These are phyloP conservation scores for Meiosimyza platycephala DNA, from an alignment of 2,888 invertebrate species.

Conservation along the genomic window DNA sequence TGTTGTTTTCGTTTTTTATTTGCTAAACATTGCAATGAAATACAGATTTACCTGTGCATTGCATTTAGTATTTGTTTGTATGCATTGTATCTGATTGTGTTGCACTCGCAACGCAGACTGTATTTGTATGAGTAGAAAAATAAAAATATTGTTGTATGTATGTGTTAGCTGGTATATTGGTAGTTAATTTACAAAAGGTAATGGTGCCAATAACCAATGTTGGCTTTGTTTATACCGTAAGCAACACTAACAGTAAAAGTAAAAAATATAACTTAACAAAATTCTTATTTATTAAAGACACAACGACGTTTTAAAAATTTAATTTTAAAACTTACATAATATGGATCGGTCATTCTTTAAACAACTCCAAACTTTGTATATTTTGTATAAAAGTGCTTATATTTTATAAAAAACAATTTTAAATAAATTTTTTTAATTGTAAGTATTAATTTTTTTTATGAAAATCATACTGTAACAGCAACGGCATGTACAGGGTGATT, in stretches of 20 bases:
- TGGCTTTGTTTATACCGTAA: slow-evolving; percentile 19
- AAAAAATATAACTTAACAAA: not conserved
- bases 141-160: not conserved
- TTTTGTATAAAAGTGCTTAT: too few relatives aligned
- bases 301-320: too few relatives aligned
- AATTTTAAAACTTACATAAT: too few relatives aligned
- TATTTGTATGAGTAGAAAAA: slow-evolving; percentile 12
- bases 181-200: slow-evolving; percentile 29
- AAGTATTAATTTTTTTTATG: too few relatives aligned
- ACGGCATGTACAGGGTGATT: too few relatives aligned
- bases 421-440: too few relatives aligned
- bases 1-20: slow-evolving; percentile 33
- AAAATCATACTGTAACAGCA: too few relatives aligned
- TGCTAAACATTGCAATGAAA: slow-evolving; percentile 3
- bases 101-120: slow-evolving; percentile 12
- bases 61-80: not conserved
- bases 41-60: slow-evolving; percentile 21
- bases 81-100: slow-evolving; percentile 8
- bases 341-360: too few relatives aligned
- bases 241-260: not conserved
- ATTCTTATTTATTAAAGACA: too few relatives aligned
- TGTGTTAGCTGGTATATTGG: not conserved
- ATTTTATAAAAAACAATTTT: too few relatives aligned
- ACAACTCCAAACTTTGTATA: too few relatives aligned
- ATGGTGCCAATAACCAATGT: slow-evolving; percentile 28